Evolutionary conservation across 2,888 invertebrate genomes (phyloP), one percentile per base, ranked within the genome.

Genomic region (Lasioglossum marginatum): DNA sequence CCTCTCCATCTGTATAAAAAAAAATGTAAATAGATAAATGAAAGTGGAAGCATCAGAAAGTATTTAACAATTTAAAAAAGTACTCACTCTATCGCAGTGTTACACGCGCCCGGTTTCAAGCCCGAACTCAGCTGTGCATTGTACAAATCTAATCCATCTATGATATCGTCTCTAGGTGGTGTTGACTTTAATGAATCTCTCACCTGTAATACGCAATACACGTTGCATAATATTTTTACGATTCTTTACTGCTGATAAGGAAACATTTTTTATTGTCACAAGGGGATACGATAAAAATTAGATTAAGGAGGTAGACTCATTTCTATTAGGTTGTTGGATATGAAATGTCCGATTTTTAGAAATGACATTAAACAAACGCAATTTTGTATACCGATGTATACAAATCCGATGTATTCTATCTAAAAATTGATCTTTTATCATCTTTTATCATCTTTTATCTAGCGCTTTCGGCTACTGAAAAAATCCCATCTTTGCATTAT

Each of bases 71-170:
- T 34, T 63, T 4, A 3, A 23, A 19, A 72, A 40, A n/a, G 14
- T 57, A 86, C 91, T 92, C 83, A 94, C 94, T 94, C 94, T 60
- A 79, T 83, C 6, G 93, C 92, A 4, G 93, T 92, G 81, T 93
- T 92, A 75, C 94, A 94, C n/a, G 79, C 37, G 19, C 93, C 93
- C 10, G 93, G 92, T 10, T 75, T 68, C 2, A 92, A 23, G 14
- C 87, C 84, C 31, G 84, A 91, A 12, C 16, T 79, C 77, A 78
- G 37, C 85, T 94, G 91, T 0, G 92, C 93, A 3, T 83, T 72
- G n/a, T 80, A 90, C 57, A 94, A 87, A 66, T 94, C 92, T 16
- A 45, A 5, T 14, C 88, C 90, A 12, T 27, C 84, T 57, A 94
- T 94, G 40, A 92, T 79, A 37, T 92, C 89, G 82, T 94, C 92